Evolutionary conservation across 2,797 vertebrate species (phyloP), one percentile per base, ranked within the genome.

Genomic region (Odontamblyopus lacepedii): DNA sequence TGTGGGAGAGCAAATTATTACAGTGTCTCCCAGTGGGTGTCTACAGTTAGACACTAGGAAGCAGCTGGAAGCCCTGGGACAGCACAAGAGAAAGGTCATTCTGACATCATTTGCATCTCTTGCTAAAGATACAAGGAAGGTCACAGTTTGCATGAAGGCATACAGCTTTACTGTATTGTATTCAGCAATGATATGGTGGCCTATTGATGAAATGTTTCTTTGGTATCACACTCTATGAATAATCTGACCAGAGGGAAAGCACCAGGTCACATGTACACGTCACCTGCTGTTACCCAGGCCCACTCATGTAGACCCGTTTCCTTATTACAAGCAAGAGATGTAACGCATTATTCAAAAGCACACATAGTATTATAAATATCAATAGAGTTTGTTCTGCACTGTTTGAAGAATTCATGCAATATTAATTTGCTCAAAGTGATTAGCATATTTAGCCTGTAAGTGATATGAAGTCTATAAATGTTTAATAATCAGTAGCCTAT

Each of bases 101-200:
- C 78, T 83, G 78, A 85, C 70, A 83, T 86, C 53, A 92, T 91
- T 87, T 88, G 82, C 84, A 87, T 89, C 55, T 51, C 72, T 83
- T 80, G 78, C 75, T 85, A 70, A 83, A 79, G 80, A 78, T 76
- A 78, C 63, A 71, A 64, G 77, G 75, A 85, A 90, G 86, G 84
- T 85, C 85, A 86, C 19, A 57, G 84, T 91, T 90, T 85, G 80
- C 85, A 85, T 88, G 76, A 67, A 67, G 71, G 62, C 55, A 29
- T n/a, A 8, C 7, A 7, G 32, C 18, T 62, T n/a, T 62, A 44
- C 41, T 44, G 41, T 38, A 44, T 2, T 44, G 41, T 44, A 44
- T 44, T 44, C 9, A 44, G 12, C 41, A 62, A 62, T 2, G 27
- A 1, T 6, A 4, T 73, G 81, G 83, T 13, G 51, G 69, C 62